Evolutionary conservation across 2,113 vertebrate species (phyloP), one percentile per base, ranked within the genome.

Genomic region (Hoplias malabaricus): DNA sequence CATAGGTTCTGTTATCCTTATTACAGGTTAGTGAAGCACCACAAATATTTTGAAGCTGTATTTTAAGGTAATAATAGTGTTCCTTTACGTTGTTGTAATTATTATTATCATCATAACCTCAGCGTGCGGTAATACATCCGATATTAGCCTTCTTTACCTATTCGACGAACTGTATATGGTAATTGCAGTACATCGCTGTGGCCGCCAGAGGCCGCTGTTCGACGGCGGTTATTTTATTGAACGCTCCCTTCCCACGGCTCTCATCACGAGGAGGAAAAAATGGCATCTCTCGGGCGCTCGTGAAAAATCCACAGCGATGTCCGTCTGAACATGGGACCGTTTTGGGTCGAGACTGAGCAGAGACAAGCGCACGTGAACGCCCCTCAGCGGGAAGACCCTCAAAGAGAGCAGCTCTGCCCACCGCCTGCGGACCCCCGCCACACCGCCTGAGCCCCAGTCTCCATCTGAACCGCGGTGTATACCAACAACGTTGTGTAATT

Each of bases 261-360:
- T 88, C 87, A 85, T 86, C 84, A 84, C 87, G 85, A 85, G 75
- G 68, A 85, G 91, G 90, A 82, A 84, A 89, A 91, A 90, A 93
- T 94, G 93, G 91, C 88, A 85, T 90, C 92, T 91, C 81, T 85
- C 87, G 92, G 88, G 86, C 90, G 88, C 84, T 86, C 82, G 81
- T 82, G 69, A 53, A 53, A 50, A 50, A 73, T 86, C 77, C 56
- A 81, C 73, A 74, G 84, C 84, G 82, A 84, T 88, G 66, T 80
- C 84, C 88, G 82, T 83, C 89, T 79, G 88, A 93, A 87, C 90
- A 93, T 94, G 92, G 93, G 87, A 87, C 67, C 80, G 73, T 84
- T 85, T 87, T 90, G 77, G 79, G 63, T 79, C 83, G 79, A 57
- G 77, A 53, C 78, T 53, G 81, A 84, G 80, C 83, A 82, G 80